These are phyloP conservation scores for Agrotis puta DNA, from an alignment of 2,888 invertebrate genomes.

Conservation along the genomic window DNA sequence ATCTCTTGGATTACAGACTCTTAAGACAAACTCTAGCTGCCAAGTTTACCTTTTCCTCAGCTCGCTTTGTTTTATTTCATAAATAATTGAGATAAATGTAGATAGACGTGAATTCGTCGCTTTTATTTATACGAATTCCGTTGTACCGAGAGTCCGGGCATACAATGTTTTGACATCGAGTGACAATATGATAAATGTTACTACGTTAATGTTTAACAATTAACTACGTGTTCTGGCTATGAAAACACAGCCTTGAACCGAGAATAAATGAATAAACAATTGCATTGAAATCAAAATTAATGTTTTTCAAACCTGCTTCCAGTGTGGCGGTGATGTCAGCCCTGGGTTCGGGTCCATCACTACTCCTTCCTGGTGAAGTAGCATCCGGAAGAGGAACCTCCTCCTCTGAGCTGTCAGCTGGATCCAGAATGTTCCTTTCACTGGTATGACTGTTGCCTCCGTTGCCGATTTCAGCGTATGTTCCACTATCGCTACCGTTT, in stretches of 20 bases:
- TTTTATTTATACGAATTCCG: conserved; percentile 27
- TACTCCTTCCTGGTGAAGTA: conserved; percentile 87
- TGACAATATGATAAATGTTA: conserved; percentile 36
- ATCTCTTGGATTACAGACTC: conserved; percentile 82
- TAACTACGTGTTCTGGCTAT: conserved; percentile 4
- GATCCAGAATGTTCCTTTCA: conserved; percentile 87
- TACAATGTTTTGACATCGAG: conserved; percentile 21
- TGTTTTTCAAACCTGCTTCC: conserved; percentile 79
- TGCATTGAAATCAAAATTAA: neutral
- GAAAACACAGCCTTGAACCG: neutral
- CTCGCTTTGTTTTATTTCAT: conserved; percentile 68
- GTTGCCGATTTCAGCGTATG: conserved; percentile 88
- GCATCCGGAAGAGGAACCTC: conserved; percentile 87
- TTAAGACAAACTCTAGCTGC: conserved; percentile 76
- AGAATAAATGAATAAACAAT: neutral
- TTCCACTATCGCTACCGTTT: conserved; percentile 89
- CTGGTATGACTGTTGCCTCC: conserved; percentile 86
- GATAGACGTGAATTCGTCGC: conserved; percentile 30
- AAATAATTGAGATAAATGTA: conserved; percentile 53
- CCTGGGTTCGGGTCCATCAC: conserved; percentile 88
- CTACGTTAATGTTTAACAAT: conserved; percentile 21
- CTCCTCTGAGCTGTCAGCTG: conserved; percentile 89
- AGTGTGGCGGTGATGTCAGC: conserved; percentile 87
- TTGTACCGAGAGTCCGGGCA: neutral
- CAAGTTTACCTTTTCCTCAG: conserved; percentile 69